Conservation (phyloP, 2,113 vertebrate species). For the Tyrannus savana region DNA sequence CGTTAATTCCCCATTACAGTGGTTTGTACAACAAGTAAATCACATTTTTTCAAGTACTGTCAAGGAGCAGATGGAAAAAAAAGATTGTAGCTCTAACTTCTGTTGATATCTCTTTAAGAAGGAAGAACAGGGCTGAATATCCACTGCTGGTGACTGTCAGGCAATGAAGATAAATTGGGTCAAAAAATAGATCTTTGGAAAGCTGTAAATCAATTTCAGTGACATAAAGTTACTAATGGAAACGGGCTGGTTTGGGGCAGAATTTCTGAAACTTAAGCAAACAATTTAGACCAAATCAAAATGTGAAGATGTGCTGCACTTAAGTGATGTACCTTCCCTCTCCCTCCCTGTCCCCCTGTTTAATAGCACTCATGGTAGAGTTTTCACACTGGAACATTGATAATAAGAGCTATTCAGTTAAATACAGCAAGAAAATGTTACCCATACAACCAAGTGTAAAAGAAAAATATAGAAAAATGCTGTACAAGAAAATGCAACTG, state of each 20-base stretch:
- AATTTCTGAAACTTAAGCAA: neutral
- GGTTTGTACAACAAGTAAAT: neutral
- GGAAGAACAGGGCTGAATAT: neutral
- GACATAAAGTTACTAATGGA: neutral
- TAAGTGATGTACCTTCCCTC: neutral
- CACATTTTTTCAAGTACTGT: neutral
- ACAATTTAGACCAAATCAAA: neutral
- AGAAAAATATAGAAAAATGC: neutral
- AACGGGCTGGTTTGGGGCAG: neutral
- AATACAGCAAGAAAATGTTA: neutral
- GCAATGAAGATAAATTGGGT: neutral
- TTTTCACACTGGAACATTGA: neutral
- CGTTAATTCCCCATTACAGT: neutral
- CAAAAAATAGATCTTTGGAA: neutral
- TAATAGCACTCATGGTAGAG: neutral
- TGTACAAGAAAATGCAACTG: neutral
- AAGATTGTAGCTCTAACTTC: neutral
- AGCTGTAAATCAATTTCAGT: neutral
- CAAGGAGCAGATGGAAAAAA: neutral
- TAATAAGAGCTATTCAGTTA: neutral
- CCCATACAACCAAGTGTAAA: neutral
- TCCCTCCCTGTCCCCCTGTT: neutral
- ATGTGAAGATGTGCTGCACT: neutral
- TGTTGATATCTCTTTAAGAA: neutral
- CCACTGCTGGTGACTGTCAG: neutral